Evolutionary conservation across 2,888 invertebrate species (phyloP).

Genomic region (Trissonchulus sp.): DNA sequence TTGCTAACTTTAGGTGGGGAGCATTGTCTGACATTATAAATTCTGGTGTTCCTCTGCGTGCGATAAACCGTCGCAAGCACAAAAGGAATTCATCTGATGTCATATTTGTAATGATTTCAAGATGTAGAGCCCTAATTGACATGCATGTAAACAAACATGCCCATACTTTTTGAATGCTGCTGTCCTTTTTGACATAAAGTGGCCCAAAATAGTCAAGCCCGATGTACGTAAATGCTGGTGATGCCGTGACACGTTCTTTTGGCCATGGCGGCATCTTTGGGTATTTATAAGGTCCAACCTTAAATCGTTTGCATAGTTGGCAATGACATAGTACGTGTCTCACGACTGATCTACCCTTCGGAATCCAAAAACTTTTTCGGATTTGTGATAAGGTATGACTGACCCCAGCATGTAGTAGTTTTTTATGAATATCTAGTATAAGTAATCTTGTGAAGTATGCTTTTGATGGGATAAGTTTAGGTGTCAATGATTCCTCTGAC

Average conservation of each 20-base stretch:
- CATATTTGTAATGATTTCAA: conserved; percentile 37
- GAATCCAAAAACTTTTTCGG: conserved; percentile 25
- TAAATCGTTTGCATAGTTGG: neutral
- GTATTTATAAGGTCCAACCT: conserved; percentile 1
- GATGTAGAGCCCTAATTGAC: conserved; percentile 24
- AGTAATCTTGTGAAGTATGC: conserved; percentile 14
- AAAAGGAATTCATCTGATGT: conserved; percentile 46
- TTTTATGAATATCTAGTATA: neutral
- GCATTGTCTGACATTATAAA: conserved; percentile 53
- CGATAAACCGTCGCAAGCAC: conserved; percentile 48
- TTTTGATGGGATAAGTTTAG: conserved; percentile 17
- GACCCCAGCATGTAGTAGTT: conserved; percentile 25
- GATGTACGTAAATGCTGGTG: conserved; percentile 15
- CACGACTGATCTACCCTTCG: conserved; percentile 10
- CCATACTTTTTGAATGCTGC: conserved; percentile 35
- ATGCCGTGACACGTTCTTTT: conserved; percentile 7
- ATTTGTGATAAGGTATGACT: conserved; percentile 17
- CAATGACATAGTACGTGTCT: conserved; percentile 13
- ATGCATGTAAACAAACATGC: conserved; percentile 31
- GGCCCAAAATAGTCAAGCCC: conserved; percentile 29
- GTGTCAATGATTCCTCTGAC: neutral
- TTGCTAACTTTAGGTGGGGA: conserved; percentile 50
- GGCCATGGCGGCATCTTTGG: conserved; percentile 20
- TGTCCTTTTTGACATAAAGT: neutral
- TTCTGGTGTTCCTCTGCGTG: conserved; percentile 45